phyloP scores from a whole-genome alignment of 2,113 vertebrate species.

The Microcebus tavaratra region DNA sequence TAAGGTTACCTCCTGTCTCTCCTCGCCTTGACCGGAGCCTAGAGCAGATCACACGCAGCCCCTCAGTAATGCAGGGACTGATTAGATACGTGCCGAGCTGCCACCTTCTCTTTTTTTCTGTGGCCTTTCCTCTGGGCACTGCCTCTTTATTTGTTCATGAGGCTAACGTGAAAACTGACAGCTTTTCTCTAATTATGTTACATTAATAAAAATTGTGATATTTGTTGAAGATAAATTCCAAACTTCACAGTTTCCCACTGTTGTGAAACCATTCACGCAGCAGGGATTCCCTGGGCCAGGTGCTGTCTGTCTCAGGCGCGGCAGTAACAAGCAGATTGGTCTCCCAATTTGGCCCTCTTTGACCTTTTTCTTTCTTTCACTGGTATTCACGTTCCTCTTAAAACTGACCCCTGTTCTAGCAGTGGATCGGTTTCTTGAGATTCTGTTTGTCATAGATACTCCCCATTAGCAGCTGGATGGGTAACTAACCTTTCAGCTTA shows the following conservation, averaged over 20 bases:
- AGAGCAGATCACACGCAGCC: not conserved
- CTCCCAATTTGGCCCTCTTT: not conserved
- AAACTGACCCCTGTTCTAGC: not conserved
- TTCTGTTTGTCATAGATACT: not conserved
- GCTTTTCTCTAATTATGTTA: not conserved
- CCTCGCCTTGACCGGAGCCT: not conserved
- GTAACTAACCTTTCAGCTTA: not conserved
- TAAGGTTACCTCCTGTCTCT: not conserved
- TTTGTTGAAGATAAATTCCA: not conserved
- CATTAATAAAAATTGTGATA: not conserved
- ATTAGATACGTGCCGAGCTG: too few relatives aligned
- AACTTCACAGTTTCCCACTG: not conserved
- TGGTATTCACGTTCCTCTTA: not conserved
- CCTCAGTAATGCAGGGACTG: not conserved
- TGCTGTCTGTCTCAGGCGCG: not conserved
- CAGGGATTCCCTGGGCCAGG: not conserved
- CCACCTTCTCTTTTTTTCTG: not conserved
- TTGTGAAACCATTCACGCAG: accelerated
- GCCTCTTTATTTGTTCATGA: constrained; percentile 7
- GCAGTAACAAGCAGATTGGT: not conserved
- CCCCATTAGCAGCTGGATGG: not conserved
- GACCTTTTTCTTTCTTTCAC: not conserved
- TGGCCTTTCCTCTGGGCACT: not conserved
- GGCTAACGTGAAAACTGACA: not conserved
- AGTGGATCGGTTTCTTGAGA: not conserved